phyloP scores from a whole-genome alignment of 35 echinoderm and acorn worm species.

The Ptychodera flava region DNA sequence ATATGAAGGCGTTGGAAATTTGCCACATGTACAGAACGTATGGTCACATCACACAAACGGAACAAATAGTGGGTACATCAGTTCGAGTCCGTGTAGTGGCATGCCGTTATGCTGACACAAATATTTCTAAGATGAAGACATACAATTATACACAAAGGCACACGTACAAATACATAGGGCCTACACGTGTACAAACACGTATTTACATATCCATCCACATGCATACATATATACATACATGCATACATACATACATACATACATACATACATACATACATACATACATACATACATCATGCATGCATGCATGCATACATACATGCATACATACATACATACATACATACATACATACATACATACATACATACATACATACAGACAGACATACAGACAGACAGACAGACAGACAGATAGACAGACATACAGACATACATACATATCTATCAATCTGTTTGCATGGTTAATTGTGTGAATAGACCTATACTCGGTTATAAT shows the following conservation, averaged over 20 bases:
- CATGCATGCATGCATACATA: not conserved
- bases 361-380: not conserved
- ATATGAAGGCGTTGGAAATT: too few relatives aligned
- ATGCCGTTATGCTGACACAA: not conserved
- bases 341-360: constrained; percentile 1
- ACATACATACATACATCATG: constrained; percentile 9
- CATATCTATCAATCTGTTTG: too few relatives aligned
- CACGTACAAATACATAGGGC: not conserved
- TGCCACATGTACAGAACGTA: too few relatives aligned
- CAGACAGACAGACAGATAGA: too few relatives aligned
- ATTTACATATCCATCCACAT: not conserved
- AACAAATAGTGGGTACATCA: too few relatives aligned
- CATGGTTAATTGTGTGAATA: too few relatives aligned
- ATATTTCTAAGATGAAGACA: too few relatives aligned
- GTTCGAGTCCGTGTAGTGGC: not conserved
- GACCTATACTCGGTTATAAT: too few relatives aligned
- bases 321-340: constrained; percentile 2
- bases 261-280: constrained; percentile 14
- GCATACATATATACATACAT: not conserved
- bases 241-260: constrained; percentile 19
- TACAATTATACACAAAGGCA: not conserved
- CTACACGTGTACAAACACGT: not conserved
- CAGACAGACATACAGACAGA: too few relatives aligned
- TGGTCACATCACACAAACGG: too few relatives aligned
- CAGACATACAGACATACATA: too few relatives aligned